Evolutionary conservation across 2,888 invertebrate genomes (phyloP).

Genomic region (Cremastobaeus sp.): DNA sequence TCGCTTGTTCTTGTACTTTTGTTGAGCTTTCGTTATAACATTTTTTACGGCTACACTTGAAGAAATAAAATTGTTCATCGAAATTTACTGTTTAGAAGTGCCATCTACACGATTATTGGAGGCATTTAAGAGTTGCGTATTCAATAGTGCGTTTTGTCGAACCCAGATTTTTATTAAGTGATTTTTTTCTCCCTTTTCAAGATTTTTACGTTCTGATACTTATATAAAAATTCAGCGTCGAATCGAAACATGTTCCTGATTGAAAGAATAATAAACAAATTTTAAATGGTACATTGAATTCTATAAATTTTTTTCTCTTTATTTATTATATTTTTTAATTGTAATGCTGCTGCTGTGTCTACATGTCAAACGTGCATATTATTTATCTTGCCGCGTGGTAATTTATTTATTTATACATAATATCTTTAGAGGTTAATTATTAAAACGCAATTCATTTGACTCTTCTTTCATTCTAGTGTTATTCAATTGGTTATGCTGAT

Average conservation of each 20-base stretch:
- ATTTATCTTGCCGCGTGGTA: conserved; percentile 21
- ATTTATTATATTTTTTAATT: conserved; percentile 4
- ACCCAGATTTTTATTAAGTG: conserved; percentile 1
- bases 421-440: neutral
- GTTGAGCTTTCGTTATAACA: neutral
- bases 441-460: neutral
- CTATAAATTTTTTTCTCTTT: conserved; percentile 11
- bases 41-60: neutral
- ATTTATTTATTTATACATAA: conserved; percentile 43
- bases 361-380: conserved; percentile 14
- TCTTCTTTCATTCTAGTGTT: conserved; percentile 3
- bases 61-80: neutral
- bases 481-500: neutral
- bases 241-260: conserved; percentile 50
- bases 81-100: conserved; percentile 1
- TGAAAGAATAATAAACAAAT: conserved; percentile 16
- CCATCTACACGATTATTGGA: conserved; percentile 28
- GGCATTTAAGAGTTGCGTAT: conserved; percentile 37
- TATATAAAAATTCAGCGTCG: conserved; percentile 36
- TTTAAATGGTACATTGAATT: conserved; percentile 3
- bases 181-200: neutral
- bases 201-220: conserved; percentile 32
- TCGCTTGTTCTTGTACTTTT: neutral
- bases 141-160: neutral
- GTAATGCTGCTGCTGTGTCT: neutral